Percentiles rank a stretch among this genome's conserved stretches.
These are phyloP conservation scores for Eupithecia abbreviata DNA, from an alignment of 2,888 invertebrate genomes.

Conservation along the genomic window DNA sequence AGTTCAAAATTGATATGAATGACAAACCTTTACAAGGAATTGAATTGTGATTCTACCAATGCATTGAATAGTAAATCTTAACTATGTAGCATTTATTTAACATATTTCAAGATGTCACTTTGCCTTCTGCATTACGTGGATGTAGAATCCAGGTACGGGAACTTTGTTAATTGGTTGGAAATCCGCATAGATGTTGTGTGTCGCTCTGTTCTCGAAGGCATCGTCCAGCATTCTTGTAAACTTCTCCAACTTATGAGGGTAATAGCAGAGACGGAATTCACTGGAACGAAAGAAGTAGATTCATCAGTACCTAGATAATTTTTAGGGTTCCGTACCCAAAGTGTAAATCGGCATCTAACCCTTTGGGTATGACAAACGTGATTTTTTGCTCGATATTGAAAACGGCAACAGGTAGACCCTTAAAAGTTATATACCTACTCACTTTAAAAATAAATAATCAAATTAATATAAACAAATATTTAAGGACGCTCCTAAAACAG, in stretches of 20 bases:
- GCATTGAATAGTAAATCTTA: neutral
- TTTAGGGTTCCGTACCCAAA: no score
- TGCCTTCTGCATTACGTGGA: slow-evolving; percentile 90
- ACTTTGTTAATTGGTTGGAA: slow-evolving; percentile 88
- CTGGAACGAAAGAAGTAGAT: slow-evolving; percentile 65
- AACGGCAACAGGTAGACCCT: no score
- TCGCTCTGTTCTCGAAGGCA: slow-evolving; percentile 86
- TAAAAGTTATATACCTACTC: no score
- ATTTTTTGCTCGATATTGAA: no score
- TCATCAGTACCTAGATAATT: neutral
- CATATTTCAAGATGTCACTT: slow-evolving; percentile 18
- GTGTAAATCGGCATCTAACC: no score
- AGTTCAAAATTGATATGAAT: no score
- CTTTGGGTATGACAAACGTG: no score
- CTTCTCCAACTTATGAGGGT: slow-evolving; percentile 90
- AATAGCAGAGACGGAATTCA: slow-evolving; percentile 94
- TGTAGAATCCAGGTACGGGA: slow-evolving; percentile 90
- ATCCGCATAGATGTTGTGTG: slow-evolving; percentile 91
- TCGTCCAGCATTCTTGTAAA: slow-evolving; percentile 89
- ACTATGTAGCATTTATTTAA: neutral
- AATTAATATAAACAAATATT: no score
- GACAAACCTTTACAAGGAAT: no score
- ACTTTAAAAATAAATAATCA: no score
- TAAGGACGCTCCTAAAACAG: no score
- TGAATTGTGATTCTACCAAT: neutral